Base-by-base conservation (phyloP, 2,888 invertebrate species). In the Drosophila leonis region DNA sequence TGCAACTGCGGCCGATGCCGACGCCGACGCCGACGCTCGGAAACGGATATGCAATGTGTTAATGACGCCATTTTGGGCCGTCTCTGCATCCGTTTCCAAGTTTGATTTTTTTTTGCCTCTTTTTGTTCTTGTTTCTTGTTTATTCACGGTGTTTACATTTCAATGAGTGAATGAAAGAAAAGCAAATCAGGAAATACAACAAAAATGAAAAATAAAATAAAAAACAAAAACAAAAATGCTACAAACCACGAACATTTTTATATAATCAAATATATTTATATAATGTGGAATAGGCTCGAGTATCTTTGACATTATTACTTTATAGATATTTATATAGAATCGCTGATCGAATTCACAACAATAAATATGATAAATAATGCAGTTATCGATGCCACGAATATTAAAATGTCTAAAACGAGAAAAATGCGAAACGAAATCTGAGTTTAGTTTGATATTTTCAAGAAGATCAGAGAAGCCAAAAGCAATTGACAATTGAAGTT, bases 1-100 rank as follows among this genome's bases (percentile, higher is more conserved):
- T 37, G 51, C 44, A 20, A 44, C 41, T 42, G 65, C 57, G 55
- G 24, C 24, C 24, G 24, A 24, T 24, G 24, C 24, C 24, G 24
- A 24, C 24, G 24, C 24, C 24, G 24, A 24, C 24, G 24, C 24
- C 24, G 24, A 24, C 24, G 24, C 37, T 33, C 77, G 78, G 78
- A 69, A 82, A 62, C 83, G 86, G 89, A 83, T 83, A 75, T 83
- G 88, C 88, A 88, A 83, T 80, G 80, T 85, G 88, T 75, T 78
- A 63, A 60, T 82, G 83, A 84, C 85, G 85, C 85, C 80, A 76
- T 76, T 67, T 76, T 72, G 33, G 41, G 12, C 62, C 44, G 56
- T 46, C 37, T 44, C 46, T 54, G 6, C 29, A 29, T 68, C n/a
- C 55, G 48, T 18, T 35, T 27, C n/a, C 18, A n/a, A 33, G n/a